Evolutionary conservation across 2,888 invertebrate genomes (phyloP).

Genomic region (Ophion ellenae): DNA sequence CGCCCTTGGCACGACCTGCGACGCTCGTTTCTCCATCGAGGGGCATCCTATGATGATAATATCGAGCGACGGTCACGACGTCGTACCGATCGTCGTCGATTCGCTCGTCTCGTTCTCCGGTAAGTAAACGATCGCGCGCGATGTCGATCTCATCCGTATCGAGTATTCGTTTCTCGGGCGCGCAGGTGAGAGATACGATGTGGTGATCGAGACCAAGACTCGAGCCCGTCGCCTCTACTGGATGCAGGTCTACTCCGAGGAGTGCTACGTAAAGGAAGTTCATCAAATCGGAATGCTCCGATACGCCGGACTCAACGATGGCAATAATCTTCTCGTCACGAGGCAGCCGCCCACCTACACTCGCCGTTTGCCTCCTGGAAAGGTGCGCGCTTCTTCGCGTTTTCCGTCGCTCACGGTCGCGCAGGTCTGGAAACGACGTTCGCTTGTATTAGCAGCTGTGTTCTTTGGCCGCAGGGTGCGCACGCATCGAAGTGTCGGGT

Average conservation of each 20-base stretch:
- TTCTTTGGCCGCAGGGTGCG: too few species aligned
- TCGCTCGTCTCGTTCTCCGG: slow-evolving; percentile 84
- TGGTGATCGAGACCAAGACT: slow-evolving; percentile 90
- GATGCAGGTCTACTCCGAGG: slow-evolving; percentile 63
- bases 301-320: slow-evolving; percentile 54
- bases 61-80: slow-evolving; percentile 85
- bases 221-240: slow-evolving; percentile 87
- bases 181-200: slow-evolving; percentile 94
- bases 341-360: slow-evolving; percentile 17
- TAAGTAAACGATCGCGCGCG: slow-evolving; percentile 71
- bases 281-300: slow-evolving; percentile 71
- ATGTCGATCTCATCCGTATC: background rate
- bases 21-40: slow-evolving; percentile 83
- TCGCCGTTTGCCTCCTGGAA: background rate
- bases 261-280: slow-evolving; percentile 55
- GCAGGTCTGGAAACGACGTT: background rate
- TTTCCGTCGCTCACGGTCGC: background rate
- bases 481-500: too few species aligned
- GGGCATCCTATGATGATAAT: slow-evolving; percentile 84
- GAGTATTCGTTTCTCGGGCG: background rate
- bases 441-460: too few species aligned
- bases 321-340: background rate
- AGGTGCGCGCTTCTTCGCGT: slow-evolving; percentile 25
- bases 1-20: slow-evolving; percentile 85
- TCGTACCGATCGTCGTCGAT: slow-evolving; percentile 83